These are phyloP conservation scores for Podarcis cretensis DNA, from an alignment of 2,113 vertebrate genomes.

Conservation along the genomic window DNA sequence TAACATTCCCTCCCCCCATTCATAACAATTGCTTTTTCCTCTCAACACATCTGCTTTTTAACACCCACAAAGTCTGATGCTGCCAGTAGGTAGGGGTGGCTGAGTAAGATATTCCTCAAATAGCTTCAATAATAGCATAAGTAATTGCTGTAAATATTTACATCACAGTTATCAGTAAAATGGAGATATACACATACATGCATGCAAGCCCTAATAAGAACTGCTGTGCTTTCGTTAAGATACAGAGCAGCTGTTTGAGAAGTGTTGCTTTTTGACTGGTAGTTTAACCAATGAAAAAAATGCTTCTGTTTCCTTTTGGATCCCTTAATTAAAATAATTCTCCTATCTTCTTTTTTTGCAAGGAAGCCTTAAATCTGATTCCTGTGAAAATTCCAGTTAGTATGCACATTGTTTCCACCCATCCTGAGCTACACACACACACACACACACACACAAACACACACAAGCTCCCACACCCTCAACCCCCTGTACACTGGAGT, in stretches of 20 bases:
- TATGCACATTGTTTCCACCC: slow-evolving; percentile 46
- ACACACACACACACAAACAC: background rate
- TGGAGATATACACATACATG: slow-evolving; percentile 46
- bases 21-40: background rate
- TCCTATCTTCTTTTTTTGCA: background rate
- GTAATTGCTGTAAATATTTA: slow-evolving; percentile 75
- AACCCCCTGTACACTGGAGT: too few relatives aligned
- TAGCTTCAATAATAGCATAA: slow-evolving; percentile 58
- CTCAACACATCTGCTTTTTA: slow-evolving; percentile 7
- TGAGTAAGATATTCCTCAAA: slow-evolving; percentile 45
- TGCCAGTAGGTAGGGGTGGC: slow-evolving; percentile 42
- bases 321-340: slow-evolving; percentile 41
- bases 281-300: slow-evolving; percentile 47
- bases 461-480: background rate
- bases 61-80: background rate
- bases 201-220: slow-evolving; percentile 65
- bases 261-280: slow-evolving; percentile 48
- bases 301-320: slow-evolving; percentile 54
- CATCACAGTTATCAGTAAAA: slow-evolving; percentile 67
- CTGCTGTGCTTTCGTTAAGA: slow-evolving; percentile 67
- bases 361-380: slow-evolving; percentile 28
- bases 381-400: slow-evolving; percentile 24
- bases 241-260: slow-evolving; percentile 68
- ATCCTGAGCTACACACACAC: background rate
- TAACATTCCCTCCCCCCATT: background rate